Evolutionary conservation across 2,797 vertebrate species (phyloP), one percentile per base, ranked within the genome.

Genomic region (Rhinichthys osculus): DNA sequence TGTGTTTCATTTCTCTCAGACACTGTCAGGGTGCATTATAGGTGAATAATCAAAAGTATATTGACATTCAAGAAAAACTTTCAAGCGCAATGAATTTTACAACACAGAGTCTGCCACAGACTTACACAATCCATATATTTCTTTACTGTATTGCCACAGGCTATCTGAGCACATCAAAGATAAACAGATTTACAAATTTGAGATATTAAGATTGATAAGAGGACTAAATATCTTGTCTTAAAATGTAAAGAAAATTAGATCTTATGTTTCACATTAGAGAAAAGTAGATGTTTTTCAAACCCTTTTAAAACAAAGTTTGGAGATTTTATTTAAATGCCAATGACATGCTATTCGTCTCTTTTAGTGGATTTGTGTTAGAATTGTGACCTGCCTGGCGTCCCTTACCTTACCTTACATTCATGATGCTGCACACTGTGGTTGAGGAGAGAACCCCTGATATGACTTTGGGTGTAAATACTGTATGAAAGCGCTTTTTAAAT

Each of bases 11-110:
- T 54, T 81, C 47, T 54, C 44, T 14, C 14, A 73, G 16, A 62
- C 10, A 2, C 38, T 62, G 5, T 35, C 54, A 82, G 38, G 52
- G 38, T 69, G 47, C 21, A 62, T 40, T 23, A 27, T 2, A 40
- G 54, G 19, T 33, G 52, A 47, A 42, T 40, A 62, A 82, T 47
- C 21, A 64, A 44, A 30, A 16, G 30, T 59, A 79, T 2, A 79
- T 1, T 85, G 66, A 50, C 67, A 79, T 62, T 79, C 54, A 72
- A 59, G 54, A 30, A 84, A 52, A 79, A 71, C 50, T 57, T 71
- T 35, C 9, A 10, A 42, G 47, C 64, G 10, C 73, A 67, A 78
- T 67, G 21, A 19, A 57, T 57, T 70, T 33, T 50, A 50, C 35
- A 50, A 69, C 64, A 78, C 10, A 14, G 52, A 62, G 11, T 47